phyloP scores from a whole-genome alignment of 23 tunicate species.

The Botrylloides violaceus region DNA sequence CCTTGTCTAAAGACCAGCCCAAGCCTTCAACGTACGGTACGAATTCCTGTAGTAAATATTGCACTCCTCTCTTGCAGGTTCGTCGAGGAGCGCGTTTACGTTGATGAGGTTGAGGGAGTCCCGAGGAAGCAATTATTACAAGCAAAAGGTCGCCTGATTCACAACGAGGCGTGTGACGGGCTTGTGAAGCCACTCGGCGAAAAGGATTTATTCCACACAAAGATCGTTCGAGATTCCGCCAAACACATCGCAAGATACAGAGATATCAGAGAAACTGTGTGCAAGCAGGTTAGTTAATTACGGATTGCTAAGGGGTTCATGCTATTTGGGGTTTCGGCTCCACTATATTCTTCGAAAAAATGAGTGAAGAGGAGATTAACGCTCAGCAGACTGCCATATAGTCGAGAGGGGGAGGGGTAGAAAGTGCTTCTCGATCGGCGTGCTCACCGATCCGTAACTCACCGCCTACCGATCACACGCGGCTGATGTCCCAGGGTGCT shows the following conservation, averaged over 20 bases:
- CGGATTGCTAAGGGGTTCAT: not conserved
- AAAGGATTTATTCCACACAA: not conserved
- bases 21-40: no score
- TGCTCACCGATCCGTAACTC: no score
- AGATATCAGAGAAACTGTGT: not conserved
- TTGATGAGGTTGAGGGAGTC: not conserved
- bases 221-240: not conserved
- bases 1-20: no score
- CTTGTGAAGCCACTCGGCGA: not conserved
- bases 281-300: conserved; percentile 1
- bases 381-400: no score
- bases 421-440: no score
- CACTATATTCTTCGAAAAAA: no score
- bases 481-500: no score
- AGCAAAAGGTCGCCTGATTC: not conserved
- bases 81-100: not conserved
- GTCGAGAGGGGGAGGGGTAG: no score
- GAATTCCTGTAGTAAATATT: no score
- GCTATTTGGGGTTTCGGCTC: not conserved
- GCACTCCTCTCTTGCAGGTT: not conserved
- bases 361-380: no score
- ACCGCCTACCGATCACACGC: no score
- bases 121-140: not conserved
- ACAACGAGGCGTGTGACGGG: not conserved
- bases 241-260: not conserved